Base-by-base conservation (phyloP, 1,140 invertebrate genomes). In the Harpegnathos saltator region DNA sequence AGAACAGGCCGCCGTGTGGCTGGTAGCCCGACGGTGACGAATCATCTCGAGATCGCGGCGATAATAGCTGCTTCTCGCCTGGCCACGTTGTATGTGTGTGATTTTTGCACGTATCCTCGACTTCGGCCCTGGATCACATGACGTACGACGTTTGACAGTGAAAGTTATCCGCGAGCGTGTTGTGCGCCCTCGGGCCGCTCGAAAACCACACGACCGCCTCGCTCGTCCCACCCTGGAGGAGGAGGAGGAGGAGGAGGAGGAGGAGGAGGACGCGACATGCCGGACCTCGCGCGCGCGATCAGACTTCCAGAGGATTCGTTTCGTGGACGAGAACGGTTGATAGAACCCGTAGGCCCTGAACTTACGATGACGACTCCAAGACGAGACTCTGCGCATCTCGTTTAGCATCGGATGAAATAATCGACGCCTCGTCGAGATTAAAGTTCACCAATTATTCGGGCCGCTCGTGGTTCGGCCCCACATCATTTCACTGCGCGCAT, bases 111-210 rank as follows among this genome's bases (percentile, higher is more conserved):
- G 52, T 56, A 78, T 66, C 54, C 61, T 33, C 38, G 71, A 56
- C 58, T 81, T 88, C 83, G 75, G 50, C 52, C 61, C 81, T 65
- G 75, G 71, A 81, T 89, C 89, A 87, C 89, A 84, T 87, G 90
- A 91, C 86, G 80, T 72, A 83, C 83, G 78, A 81, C 63, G 72
- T 90, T 90, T 90, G 89, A 91, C 90, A 89, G 90, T 89, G 89
- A 91, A 91, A 91, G 90, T 91, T 90, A 83, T 83, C 54, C 69
- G 38, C 38, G 82, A 44, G 17, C 50, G 19, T 33, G 58, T 22
- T 33, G 12, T 38, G 61, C 59, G 58, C 33, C 85, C 65, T 56
- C 85, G 50, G 71, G 54, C 81, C 52, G 44, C 62, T 19, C 66
- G 66, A 78, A 68, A 78, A 80, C n/a, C 50, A 11, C 50, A 56